These are phyloP conservation scores for Muntiacus muntjak DNA, from an alignment of 2,113 vertebrate species.

Conservation along the genomic window DNA sequence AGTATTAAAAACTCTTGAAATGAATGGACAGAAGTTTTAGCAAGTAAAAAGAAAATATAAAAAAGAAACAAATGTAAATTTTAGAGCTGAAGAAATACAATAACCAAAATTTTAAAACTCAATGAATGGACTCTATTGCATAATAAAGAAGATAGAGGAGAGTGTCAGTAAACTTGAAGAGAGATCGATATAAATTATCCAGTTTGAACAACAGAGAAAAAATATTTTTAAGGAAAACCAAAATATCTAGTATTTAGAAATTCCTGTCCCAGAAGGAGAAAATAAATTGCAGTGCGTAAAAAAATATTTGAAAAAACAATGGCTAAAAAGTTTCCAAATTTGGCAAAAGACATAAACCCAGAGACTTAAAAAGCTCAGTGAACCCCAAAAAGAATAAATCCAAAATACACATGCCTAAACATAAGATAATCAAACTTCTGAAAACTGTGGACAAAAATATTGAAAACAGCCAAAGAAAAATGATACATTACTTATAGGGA, in stretches of 20 bases:
- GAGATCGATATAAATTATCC: neutral
- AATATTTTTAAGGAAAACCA: neutral
- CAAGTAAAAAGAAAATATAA: neutral
- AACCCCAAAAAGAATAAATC: neutral
- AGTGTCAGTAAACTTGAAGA: neutral
- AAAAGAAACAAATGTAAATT: neutral
- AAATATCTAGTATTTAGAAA: neutral
- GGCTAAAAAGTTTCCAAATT: neutral
- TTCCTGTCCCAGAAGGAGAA: neutral
- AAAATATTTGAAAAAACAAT: neutral
- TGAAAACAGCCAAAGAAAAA: neutral
- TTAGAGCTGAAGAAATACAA: neutral
- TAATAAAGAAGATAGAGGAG: neutral
- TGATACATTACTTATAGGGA: neutral
- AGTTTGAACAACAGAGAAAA: neutral
- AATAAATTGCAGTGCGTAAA: neutral
- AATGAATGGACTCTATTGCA: neutral
- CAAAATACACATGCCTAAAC: neutral
- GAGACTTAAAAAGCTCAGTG: neutral
- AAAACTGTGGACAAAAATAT: neutral
- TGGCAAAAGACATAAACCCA: neutral
- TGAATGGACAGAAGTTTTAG: neutral
- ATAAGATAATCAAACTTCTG: neutral
- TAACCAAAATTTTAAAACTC: conserved; percentile 3
- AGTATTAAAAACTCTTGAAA: neutral